Conservation (phyloP, 2,797 vertebrate genomes). For the Acrossocheilus fasciatus region DNA sequence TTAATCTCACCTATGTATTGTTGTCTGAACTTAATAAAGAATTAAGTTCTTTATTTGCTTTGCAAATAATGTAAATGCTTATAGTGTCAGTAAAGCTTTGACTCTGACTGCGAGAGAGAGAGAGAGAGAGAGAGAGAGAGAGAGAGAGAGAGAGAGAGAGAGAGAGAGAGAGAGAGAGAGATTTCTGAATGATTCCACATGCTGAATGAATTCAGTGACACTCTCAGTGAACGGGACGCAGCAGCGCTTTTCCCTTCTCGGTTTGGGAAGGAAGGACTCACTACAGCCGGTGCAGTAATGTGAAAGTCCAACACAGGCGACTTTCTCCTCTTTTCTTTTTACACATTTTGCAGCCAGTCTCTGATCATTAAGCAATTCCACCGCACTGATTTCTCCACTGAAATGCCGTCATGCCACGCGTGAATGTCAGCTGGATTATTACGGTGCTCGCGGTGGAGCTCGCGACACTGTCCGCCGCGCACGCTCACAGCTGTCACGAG, state of each 20-base stretch:
- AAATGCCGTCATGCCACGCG: constrained; percentile 84
- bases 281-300: constrained; percentile 74
- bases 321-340: constrained; percentile 59
- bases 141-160: constrained; percentile 34
- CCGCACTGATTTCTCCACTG: constrained; percentile 70
- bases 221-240: constrained; percentile 21
- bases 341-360: not conserved
- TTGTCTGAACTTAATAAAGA: not conserved
- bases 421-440: constrained; percentile 76
- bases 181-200: constrained; percentile 50
- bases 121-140: constrained; percentile 40
- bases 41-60: not conserved
- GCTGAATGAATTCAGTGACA: constrained; percentile 56
- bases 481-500: constrained; percentile 89
- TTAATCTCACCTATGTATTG: no score
- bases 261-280: constrained; percentile 64
- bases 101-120: not conserved
- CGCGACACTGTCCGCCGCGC: constrained; percentile 62
- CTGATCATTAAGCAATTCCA: constrained; percentile 29
- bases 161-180: constrained; percentile 43
- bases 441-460: constrained; percentile 68
- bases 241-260: constrained; percentile 58
- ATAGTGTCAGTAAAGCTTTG: not conserved
- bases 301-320: constrained; percentile 69
- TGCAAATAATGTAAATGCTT: not conserved